Evolutionary conservation across 2,888 invertebrate species (phyloP).

Genomic region (Azorinus chamasolen): DNA sequence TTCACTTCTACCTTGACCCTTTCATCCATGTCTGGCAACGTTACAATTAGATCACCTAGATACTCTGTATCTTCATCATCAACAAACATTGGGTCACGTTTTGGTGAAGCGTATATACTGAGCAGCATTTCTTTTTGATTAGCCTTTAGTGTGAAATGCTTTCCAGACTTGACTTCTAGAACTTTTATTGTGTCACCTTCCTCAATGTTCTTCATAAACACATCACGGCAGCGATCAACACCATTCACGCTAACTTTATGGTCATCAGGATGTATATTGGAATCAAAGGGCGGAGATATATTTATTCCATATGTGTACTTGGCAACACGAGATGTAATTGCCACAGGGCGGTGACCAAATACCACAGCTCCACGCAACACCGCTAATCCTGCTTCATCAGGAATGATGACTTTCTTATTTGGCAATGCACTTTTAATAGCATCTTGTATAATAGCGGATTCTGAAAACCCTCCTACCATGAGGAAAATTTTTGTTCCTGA

Average conservation of each 20-base stretch:
- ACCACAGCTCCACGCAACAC: conserved; percentile 68
- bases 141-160: conserved; percentile 63
- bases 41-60: conserved; percentile 66
- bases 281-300: conserved; percentile 34
- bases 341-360: conserved; percentile 61
- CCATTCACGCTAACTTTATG: conserved; percentile 50
- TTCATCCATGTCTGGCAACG: conserved; percentile 62
- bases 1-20: conserved; percentile 65
- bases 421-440: conserved; percentile 52
- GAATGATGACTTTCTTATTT: conserved; percentile 48
- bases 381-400: conserved; percentile 59
- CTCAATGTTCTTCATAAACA: conserved; percentile 63
- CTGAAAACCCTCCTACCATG: conserved; percentile 70
- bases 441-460: conserved; percentile 59
- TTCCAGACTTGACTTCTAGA: conserved; percentile 60
- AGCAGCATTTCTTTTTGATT: conserved; percentile 67
- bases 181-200: conserved; percentile 59
- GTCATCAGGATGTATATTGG: conserved; percentile 21
- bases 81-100: conserved; percentile 60
- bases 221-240: conserved; percentile 53
- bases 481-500: conserved; percentile 52
- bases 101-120: conserved; percentile 65
- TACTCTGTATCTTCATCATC: conserved; percentile 66
- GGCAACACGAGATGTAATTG: conserved; percentile 54
- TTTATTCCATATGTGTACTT: conserved; percentile 61